These are phyloP conservation scores for Atopsyche davidsoni DNA, from an alignment of 1,140 invertebrate species.

Conservation along the genomic window DNA sequence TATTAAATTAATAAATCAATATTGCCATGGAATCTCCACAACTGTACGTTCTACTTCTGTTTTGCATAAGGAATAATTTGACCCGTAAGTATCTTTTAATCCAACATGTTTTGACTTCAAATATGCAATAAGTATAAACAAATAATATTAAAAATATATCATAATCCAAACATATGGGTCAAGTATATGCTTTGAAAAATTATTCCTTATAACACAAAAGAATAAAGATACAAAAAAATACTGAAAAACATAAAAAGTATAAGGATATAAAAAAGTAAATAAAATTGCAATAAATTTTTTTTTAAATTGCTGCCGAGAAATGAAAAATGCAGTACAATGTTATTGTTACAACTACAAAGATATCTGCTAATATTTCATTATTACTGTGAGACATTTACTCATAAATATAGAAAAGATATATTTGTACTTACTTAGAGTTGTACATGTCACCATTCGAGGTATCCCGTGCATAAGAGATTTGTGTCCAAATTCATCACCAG, in stretches of 20 bases:
- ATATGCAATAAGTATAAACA: too few relatives aligned
- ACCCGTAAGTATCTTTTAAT: neutral
- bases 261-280: neutral
- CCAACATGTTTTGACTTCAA: neutral
- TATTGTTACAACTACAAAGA: neutral
- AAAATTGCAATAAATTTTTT: neutral
- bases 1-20: conserved; percentile 3
- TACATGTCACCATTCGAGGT: conserved; percentile 50
- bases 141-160: neutral
- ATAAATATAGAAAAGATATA: too few relatives aligned
- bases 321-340: neutral
- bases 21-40: conserved; percentile 1
- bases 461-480: conserved; percentile 55
- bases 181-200: neutral
- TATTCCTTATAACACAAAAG: neutral
- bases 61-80: neutral
- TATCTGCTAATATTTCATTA: too few relatives aligned
- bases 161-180: neutral
- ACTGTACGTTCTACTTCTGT: neutral
- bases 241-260: neutral
- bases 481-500: conserved; percentile 58
- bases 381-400: too few relatives aligned
- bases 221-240: neutral
- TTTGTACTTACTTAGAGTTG: conserved; percentile 46
- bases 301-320: neutral